Evolutionary conservation across 2,113 vertebrate genomes (phyloP).

Genomic region (Athene noctua): DNA sequence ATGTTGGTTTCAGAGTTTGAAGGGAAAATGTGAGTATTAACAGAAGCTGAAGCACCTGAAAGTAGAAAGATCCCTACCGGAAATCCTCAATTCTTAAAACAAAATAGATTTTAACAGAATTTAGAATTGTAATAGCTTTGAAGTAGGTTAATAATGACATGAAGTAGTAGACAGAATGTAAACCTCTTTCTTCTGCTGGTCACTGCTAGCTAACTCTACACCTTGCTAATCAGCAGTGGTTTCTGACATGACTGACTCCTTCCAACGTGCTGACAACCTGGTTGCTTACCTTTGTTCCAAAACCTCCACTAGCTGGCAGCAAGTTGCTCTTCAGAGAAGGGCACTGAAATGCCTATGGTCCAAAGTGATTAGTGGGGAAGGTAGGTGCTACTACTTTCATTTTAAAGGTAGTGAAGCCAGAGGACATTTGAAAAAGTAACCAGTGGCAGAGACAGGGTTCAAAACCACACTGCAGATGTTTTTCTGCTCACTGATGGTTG

Average conservation of each 20-base stretch:
- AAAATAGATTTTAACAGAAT: not conserved
- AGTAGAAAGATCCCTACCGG: not conserved
- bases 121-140: not conserved
- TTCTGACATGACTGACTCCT: not conserved
- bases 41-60: not conserved
- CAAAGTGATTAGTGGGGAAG: not conserved
- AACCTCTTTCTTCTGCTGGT: not conserved
- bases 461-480: rapidly evolving
- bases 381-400: not conserved
- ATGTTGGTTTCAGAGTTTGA: not conserved
- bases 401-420: not conserved
- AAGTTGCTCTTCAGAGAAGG: not conserved
- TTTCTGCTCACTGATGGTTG: not conserved
- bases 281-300: not conserved
- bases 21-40: not conserved
- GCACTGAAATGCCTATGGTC: not conserved
- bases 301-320: not conserved
- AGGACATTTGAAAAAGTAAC: not conserved
- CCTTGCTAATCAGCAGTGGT: not conserved
- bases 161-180: not conserved
- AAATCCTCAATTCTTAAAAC: not conserved
- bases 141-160: not conserved
- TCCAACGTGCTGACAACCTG: not conserved
- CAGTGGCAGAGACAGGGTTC: not conserved
- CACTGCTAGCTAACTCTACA: not conserved